Evolutionary conservation across 92 coral and sea anemone species (phyloP).

Genomic region (Epizoanthus rinbou): DNA sequence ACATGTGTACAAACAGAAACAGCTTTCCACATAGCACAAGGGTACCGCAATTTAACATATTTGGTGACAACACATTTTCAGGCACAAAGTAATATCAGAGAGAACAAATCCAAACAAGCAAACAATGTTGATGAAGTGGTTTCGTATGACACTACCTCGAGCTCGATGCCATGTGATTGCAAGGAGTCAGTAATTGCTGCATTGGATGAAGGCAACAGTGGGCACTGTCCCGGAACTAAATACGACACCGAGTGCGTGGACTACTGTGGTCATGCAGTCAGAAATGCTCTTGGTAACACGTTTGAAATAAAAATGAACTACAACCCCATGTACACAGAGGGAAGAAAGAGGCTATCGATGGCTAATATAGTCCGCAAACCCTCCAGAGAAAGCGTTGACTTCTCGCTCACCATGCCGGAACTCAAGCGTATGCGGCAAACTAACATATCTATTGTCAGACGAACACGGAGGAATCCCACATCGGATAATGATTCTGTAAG

Average conservation of each 20-base stretch:
- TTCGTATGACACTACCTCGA: neutral
- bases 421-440: slow-evolving; percentile 73
- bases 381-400: neutral
- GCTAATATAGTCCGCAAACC: neutral
- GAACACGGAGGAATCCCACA: slow-evolving; percentile 28
- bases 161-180: neutral
- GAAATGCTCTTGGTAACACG: slow-evolving; percentile 62
- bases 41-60: no score
- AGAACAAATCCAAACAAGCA: neutral
- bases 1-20: no score
- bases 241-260: slow-evolving; percentile 39
- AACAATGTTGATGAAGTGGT: neutral
- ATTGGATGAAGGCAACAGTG: neutral
- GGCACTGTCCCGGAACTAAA: slow-evolving; percentile 8
- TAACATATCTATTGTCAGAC: slow-evolving; percentile 51
- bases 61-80: neutral
- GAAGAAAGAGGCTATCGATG: neutral
- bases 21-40: no score
- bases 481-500: neutral
- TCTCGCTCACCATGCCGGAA: slow-evolving; percentile 72
- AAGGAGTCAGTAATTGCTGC: neutral
- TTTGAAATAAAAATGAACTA: slow-evolving; percentile 41
- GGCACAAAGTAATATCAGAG: neutral
- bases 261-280: slow-evolving; percentile 78
- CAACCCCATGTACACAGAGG: slow-evolving; percentile 30